Percentiles rank a stretch among this genome's conserved stretches.
phyloP scores from a whole-genome alignment of 2,797 vertebrate genomes.

The Ambastaia sidthimunki region DNA sequence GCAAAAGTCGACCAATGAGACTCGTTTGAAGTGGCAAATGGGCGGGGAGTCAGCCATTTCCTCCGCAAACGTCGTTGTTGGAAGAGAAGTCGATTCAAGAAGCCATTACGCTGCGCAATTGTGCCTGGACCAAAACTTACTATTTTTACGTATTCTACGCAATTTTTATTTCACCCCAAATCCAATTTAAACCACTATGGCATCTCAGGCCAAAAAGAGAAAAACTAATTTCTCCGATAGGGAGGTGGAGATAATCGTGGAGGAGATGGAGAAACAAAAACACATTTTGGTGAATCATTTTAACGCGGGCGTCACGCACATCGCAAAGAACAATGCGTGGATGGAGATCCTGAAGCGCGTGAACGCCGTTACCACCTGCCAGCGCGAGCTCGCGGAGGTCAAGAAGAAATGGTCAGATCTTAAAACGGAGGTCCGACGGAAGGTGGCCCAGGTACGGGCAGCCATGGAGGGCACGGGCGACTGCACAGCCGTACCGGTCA shows the following conservation, averaged over 20 bases:
- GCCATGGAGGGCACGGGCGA: constrained; percentile 89
- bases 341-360: constrained; percentile 90
- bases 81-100: constrained; percentile 96
- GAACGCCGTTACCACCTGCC: constrained; percentile 94
- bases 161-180: constrained; percentile 61
- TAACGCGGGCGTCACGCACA: constrained; percentile 93
- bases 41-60: constrained; percentile 65
- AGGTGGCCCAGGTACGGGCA: constrained; percentile 92
- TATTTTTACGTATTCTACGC: constrained; percentile 83
- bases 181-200: constrained; percentile 69
- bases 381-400: constrained; percentile 91
- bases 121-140: constrained; percentile 72
- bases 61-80: constrained; percentile 74
- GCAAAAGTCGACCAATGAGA: constrained; percentile 60
- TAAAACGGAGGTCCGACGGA: constrained; percentile 95
- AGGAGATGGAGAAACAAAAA: constrained; percentile 96
- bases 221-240: constrained; percentile 98
- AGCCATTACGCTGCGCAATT: constrained; percentile 97
- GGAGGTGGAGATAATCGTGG: constrained; percentile 97
- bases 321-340: constrained; percentile 94
- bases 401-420: constrained; percentile 99
- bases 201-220: constrained; percentile 91
- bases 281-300: constrained; percentile 97
- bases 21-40: not conserved
- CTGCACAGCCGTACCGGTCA: constrained; percentile 82